Percentiles rank a stretch among this genome's conserved stretches.
Conservation (phyloP, 2,797 vertebrate species). For the Microchirus variegatus region DNA sequence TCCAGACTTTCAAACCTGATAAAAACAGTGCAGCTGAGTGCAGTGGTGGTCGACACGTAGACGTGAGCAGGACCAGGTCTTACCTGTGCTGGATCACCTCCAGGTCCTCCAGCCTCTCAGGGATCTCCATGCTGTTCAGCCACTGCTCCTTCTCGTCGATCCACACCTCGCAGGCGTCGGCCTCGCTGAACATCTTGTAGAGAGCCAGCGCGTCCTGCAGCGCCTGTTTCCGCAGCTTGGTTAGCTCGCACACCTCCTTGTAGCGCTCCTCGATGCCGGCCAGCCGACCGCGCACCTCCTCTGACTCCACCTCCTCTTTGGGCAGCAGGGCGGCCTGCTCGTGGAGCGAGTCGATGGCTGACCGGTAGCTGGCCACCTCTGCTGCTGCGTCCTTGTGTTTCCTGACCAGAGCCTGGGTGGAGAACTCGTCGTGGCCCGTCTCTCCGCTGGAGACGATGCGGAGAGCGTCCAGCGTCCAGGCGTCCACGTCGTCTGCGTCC, state of each 20-base stretch:
- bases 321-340: conserved; percentile 88
- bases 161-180: conserved; percentile 92
- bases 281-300: conserved; percentile 79
- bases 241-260: conserved; percentile 89
- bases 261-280: conserved; percentile 92
- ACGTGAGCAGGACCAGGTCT: conserved; percentile 1
- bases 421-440: conserved; percentile 94
- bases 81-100: conserved; percentile 93
- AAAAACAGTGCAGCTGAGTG: not conserved
- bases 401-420: conserved; percentile 92
- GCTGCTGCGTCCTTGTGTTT: conserved; percentile 94
- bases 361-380: conserved; percentile 89
- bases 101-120: conserved; percentile 90
- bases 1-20: conserved; percentile 93
- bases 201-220: conserved; percentile 93
- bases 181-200: conserved; percentile 95
- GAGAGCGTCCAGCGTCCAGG: conserved; percentile 93
- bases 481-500: conserved; percentile 89
- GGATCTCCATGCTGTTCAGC: conserved; percentile 92
- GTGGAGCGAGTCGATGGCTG: conserved; percentile 88
- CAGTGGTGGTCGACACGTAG: not conserved
- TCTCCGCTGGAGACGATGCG: conserved; percentile 92
- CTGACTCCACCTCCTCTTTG: conserved; percentile 73
- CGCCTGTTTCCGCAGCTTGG: conserved; percentile 89
- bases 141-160: conserved; percentile 95